Evolutionary conservation across 1,140 invertebrate species (phyloP).

Genomic region (Bicyclus anynana): DNA sequence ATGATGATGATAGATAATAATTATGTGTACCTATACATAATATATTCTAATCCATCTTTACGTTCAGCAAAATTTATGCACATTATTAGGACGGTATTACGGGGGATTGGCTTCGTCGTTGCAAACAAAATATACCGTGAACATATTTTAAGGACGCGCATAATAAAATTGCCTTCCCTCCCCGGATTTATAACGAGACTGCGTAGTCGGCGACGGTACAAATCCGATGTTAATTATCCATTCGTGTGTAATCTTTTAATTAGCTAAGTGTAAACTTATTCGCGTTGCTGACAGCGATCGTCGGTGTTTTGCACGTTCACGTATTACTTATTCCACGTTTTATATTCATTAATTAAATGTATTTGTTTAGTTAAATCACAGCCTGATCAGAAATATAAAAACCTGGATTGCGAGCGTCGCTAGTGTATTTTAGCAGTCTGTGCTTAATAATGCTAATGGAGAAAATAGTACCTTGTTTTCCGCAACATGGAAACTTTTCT

Average conservation of each 20-base stretch:
- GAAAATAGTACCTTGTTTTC: too few relatives aligned
- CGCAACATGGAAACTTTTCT: too few relatives aligned
- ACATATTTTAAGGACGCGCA: slow-evolving; percentile 28
- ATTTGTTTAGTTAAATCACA: too few relatives aligned
- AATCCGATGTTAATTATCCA: slow-evolving; percentile 64
- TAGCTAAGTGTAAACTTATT: slow-evolving; percentile 63
- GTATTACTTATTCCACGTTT: background rate
- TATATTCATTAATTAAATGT: too few relatives aligned
- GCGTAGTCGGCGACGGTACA: slow-evolving; percentile 56
- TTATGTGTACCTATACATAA: background rate
- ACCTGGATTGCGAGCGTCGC: too few relatives aligned
- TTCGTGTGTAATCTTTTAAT: slow-evolving; percentile 72
- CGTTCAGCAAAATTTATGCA: slow-evolving; percentile 18
- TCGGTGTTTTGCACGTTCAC: background rate
- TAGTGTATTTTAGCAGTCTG: too few relatives aligned
- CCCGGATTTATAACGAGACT: slow-evolving; percentile 25
- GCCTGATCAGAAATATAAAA: too few relatives aligned
- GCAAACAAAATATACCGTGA: slow-evolving; percentile 24
- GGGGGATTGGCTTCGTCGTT: slow-evolving; percentile 12
- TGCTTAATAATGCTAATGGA: too few relatives aligned
- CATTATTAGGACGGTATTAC: slow-evolving; percentile 24
- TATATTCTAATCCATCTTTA: background rate
- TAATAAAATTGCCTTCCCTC: slow-evolving; percentile 35
- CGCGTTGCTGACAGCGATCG: slow-evolving; percentile 37
- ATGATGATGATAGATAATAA: too few relatives aligned